Conservation (phyloP, 1,140 invertebrate genomes). For the Penaeus japonicus region DNA sequence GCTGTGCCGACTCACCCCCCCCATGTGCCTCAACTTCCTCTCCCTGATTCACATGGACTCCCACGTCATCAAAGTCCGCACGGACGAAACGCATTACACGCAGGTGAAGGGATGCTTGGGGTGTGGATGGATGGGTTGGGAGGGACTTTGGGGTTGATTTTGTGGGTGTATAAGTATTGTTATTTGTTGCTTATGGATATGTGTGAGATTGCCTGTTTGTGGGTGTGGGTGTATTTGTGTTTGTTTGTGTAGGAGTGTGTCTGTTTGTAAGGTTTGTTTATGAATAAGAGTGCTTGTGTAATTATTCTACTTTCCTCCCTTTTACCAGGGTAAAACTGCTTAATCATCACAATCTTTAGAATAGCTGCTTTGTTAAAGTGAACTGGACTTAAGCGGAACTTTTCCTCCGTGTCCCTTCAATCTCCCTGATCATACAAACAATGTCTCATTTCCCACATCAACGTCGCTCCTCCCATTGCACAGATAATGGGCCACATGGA, state of each 20-base stretch:
- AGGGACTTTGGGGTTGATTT: background rate
- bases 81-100: constrained; percentile 88
- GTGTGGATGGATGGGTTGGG: background rate
- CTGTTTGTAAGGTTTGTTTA: too few species aligned
- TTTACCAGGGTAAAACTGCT: too few species aligned
- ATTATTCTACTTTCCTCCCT: too few species aligned
- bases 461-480: background rate
- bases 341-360: too few species aligned
- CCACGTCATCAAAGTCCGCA: constrained; percentile 85
- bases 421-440: background rate
- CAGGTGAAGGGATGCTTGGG: constrained; percentile 70
- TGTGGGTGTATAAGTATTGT: too few species aligned
- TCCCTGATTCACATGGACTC: constrained; percentile 98
- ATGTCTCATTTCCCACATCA: background rate
- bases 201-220: too few species aligned
- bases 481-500: constrained; percentile 99
- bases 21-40: constrained; percentile 98
- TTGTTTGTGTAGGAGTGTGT: too few species aligned
- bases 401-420: background rate
- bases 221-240: too few species aligned
- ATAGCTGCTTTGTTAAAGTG: too few species aligned
- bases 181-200: too few species aligned
- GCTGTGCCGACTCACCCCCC: constrained; percentile 94
- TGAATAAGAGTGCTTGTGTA: too few species aligned
- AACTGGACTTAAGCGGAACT: too few species aligned